Evolutionary conservation across 2,113 vertebrate species (phyloP).

Genomic region (Mirza zaza): DNA sequence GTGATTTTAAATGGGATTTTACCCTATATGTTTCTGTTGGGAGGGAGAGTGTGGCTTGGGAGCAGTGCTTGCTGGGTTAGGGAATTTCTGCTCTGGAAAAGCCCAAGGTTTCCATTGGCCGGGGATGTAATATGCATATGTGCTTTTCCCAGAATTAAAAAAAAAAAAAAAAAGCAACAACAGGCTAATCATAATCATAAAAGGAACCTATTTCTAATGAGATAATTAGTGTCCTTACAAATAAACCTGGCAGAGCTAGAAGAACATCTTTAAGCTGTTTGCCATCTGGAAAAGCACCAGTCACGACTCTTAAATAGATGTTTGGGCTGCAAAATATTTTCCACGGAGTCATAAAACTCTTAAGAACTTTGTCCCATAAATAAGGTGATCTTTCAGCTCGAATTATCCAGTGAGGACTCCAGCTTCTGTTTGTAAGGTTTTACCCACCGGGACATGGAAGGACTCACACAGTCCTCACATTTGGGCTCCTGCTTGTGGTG

Average conservation of each 20-base stretch:
- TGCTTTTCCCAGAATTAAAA: not conserved
- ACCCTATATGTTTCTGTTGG: not conserved
- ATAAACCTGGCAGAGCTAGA: constrained; percentile 21
- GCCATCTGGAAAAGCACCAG: not conserved
- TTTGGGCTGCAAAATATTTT: not conserved
- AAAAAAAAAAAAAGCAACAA: not conserved
- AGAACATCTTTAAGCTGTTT: constrained; percentile 33
- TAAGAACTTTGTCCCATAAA: constrained; percentile 20
- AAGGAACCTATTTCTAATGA: constrained; percentile 32
- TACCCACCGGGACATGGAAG: not conserved
- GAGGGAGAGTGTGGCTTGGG: not conserved
- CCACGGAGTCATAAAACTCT: not conserved
- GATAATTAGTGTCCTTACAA: constrained; percentile 29
- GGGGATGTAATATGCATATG: not conserved
- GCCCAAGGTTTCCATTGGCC: not conserved
- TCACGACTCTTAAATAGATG: not conserved
- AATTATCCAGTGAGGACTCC: not conserved
- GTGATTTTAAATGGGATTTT: not conserved
- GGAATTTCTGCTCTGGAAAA: not conserved
- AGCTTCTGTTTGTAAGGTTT: not conserved
- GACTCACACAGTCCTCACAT: not conserved
- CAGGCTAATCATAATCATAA: not conserved
- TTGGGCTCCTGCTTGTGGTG: not conserved
- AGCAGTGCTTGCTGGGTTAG: not conserved
- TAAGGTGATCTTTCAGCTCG: not conserved